Evolutionary conservation across 2,113 vertebrate species (phyloP).

Genomic region (Ovibos moschatus): DNA sequence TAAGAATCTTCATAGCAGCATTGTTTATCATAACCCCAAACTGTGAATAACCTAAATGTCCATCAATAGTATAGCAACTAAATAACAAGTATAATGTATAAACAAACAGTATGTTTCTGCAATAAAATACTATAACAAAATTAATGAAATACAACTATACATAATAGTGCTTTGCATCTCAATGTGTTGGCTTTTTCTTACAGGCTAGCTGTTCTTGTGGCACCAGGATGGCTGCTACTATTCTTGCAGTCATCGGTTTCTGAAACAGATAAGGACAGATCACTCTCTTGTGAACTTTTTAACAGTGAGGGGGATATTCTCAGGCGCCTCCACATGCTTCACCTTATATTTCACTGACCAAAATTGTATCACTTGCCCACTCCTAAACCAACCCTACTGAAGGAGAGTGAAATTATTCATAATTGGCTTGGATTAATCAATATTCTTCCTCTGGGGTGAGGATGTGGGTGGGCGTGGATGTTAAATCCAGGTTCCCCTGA

Average conservation of each 20-base stretch:
- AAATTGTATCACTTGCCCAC: neutral
- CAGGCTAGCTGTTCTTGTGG: neutral
- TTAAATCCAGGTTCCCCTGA: neutral
- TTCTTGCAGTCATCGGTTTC: neutral
- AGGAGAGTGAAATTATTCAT: neutral
- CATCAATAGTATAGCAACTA: neutral
- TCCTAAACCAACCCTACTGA: neutral
- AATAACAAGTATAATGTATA: neutral
- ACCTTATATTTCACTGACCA: neutral
- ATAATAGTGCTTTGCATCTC: neutral
- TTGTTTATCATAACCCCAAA: neutral
- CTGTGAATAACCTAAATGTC: neutral
- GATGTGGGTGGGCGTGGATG: accelerated
- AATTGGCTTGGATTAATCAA: neutral
- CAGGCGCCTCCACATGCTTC: neutral
- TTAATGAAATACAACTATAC: neutral
- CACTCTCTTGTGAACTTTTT: neutral
- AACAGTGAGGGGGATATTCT: neutral
- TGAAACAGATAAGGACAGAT: neutral
- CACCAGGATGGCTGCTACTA: neutral
- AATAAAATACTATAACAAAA: neutral
- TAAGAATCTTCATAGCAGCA: neutral
- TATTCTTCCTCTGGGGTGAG: neutral
- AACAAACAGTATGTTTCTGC: neutral
- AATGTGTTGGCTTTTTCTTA: neutral